Evolutionary conservation across 2,797 vertebrate genomes (phyloP), one percentile per base, ranked within the genome.

Genomic region (Danio aesculapii): DNA sequence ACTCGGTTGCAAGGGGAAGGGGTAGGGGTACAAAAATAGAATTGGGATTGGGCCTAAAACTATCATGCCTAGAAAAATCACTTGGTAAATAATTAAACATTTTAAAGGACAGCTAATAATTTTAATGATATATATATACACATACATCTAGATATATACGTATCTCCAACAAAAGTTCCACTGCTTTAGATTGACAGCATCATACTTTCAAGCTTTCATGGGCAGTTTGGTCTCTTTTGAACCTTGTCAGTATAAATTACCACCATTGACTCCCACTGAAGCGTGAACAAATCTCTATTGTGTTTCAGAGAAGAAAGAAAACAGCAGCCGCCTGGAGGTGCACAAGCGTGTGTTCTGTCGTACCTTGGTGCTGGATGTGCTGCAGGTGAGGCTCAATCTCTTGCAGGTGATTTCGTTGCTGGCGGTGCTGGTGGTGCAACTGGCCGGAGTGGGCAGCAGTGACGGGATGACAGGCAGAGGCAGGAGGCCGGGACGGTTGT

Each of bases 401-500:
- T 93, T 95, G 2, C 95, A 93, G 89, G 93, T 92, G 72, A 91
- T 91, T 17, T 96, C 95, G 81, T 84, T 92, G 67, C 74, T 82
- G 84, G 93, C 92, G 0, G 95, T 93, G 76, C 93, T 94, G 87
- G 94, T 92, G 47, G 47, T 8, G 30, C 30, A 30, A 30, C 30
- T 30, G 87, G 93, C 92, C 0, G 95, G 95, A 0, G 94, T 90
- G 81, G 95, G 93, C 58, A 96, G 90, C 73, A 95, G 94, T 8
- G 95, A 90, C 70, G 95, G 94, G 58, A 94, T 95, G 47, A 94
- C 90, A 8, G 95, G 95, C 88, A 96, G 88, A 0, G 95, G 95
- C 73, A 96, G 89, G 84, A 96, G 94, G 49, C 95, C 95, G 0
- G 95, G 95, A 6, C 95, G 91, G 81, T 93, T 94, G n/a, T 92